These are phyloP conservation scores for Neogobius melanostomus DNA, from an alignment of 2,113 vertebrate species.

Conservation along the genomic window DNA sequence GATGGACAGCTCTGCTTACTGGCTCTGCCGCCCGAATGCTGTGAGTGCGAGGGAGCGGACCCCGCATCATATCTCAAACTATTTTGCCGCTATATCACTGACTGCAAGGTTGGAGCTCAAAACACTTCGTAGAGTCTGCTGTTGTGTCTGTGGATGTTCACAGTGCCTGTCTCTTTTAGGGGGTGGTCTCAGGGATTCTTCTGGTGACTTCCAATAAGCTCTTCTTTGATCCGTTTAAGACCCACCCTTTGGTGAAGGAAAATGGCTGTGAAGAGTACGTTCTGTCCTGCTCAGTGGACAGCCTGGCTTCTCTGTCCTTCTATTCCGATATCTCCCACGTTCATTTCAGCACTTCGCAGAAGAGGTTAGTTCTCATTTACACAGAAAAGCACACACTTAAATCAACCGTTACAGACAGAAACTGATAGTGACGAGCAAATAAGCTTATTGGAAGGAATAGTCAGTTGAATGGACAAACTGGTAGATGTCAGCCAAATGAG, in stretches of 20 bases:
- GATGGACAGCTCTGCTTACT: slow-evolving; percentile 79
- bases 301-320: slow-evolving; percentile 72
- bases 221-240: slow-evolving; percentile 82
- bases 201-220: slow-evolving; percentile 79
- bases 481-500: too few relatives aligned
- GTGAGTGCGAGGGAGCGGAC: slow-evolving; percentile 67
- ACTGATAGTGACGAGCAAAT: too few relatives aligned
- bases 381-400: not conserved
- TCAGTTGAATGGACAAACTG: too few relatives aligned
- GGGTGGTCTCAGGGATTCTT: slow-evolving; percentile 79
- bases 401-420: too few relatives aligned
- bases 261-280: slow-evolving; percentile 81
- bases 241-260: slow-evolving; percentile 77
- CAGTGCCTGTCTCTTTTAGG: slow-evolving; percentile 54
- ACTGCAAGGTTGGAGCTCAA: slow-evolving; percentile 75
- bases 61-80: slow-evolving; percentile 76
- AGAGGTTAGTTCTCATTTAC: slow-evolving; percentile 63
- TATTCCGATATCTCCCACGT: slow-evolving; percentile 77
- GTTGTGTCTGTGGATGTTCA: not conserved
- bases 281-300: slow-evolving; percentile 76
- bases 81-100: slow-evolving; percentile 79
- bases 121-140: not conserved
- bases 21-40: slow-evolving; percentile 77
- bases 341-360: slow-evolving; percentile 71
- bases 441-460: not conserved